Conservation (phyloP, 2,888 invertebrate genomes). For the Napeogenes sylphis region DNA sequence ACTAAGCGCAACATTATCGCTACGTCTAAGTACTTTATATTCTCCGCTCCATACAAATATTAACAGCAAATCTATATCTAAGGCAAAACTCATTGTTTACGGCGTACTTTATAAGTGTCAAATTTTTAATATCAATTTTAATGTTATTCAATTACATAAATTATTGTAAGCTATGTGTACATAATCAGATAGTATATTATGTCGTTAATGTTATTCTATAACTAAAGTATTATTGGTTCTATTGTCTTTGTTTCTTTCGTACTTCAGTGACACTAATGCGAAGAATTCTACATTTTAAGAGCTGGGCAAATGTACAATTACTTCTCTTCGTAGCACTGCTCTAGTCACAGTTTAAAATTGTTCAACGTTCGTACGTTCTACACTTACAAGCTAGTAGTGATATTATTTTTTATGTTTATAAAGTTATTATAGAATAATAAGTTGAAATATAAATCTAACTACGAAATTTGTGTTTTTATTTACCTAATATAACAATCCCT, state of each 20-base stretch:
- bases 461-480: constrained; percentile 40
- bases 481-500: too few relatives aligned
- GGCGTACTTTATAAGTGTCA: constrained; percentile 40
- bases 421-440: constrained; percentile 71
- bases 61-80: constrained; percentile 40
- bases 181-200: constrained; percentile 55
- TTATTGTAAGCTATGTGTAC: constrained; percentile 64
- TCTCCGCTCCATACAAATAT: constrained; percentile 53
- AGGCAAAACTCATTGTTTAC: constrained; percentile 44
- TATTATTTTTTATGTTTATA: constrained; percentile 60
- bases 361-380: neutral
- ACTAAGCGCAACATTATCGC: constrained; percentile 42
- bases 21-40: constrained; percentile 43
- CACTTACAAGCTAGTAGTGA: constrained; percentile 14
- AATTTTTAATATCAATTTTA: constrained; percentile 57
- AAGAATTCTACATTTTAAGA: constrained; percentile 70
- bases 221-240: constrained; percentile 14
- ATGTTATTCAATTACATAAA: constrained; percentile 54
- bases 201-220: constrained; percentile 42
- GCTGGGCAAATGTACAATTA: constrained; percentile 74
- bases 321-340: constrained; percentile 44
- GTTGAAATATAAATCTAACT: constrained; percentile 71
- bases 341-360: constrained; percentile 8
- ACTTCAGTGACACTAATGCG: constrained; percentile 38
- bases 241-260: constrained; percentile 7